Base-by-base conservation (phyloP, 2,888 invertebrate species). In the Sinotaia quadrata region DNA sequence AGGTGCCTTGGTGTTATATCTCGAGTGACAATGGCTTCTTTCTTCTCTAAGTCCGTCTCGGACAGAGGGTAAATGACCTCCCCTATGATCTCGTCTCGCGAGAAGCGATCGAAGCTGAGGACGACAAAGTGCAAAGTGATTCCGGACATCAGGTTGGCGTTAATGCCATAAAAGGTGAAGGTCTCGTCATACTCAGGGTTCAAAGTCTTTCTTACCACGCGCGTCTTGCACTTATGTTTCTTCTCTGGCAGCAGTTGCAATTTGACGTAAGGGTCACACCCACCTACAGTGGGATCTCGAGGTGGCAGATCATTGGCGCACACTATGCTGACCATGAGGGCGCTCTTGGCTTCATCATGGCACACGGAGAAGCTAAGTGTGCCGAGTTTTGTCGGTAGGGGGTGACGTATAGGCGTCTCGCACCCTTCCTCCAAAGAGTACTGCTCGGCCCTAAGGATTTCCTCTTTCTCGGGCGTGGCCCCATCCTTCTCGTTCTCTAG, bases 111-210 rank as follows among this genome's bases (percentile, higher is more conserved):
- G 89, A 97, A 98, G 89, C 85, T 87, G 65, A 87, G 81, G 44
- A 87, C 79, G 34, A 87, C 86, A 74, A 88, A 88, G 77, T 88
- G 87, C 94, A 98, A 85, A 95, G 96, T 97, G 88, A 96, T 95
- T 84, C 93, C 93, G 85, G 94, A 91, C 71, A 97, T 91, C 89
- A 97, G 96, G 85, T 93, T 93, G 78, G 74, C 69, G 56, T 80
- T 80, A 61, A 88, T 80, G 67, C 98, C 98, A 87, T 97, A 99
- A 91, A 99, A 98, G 0, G 98, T 98, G 88, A 99, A 99, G 88
- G 98, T 98, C 89, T 99, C 99, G 85, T 99, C 98, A 89, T 98
- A 99, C 1, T 96, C 94, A 0, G 99, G 99, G 89, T 96, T 95
- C 65, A 95, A 92, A 56, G 98, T 98, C 88, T 98, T 97, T 77